phyloP scores from a whole-genome alignment of 1,140 invertebrate genomes.

The Archivesica marissinica region DNA sequence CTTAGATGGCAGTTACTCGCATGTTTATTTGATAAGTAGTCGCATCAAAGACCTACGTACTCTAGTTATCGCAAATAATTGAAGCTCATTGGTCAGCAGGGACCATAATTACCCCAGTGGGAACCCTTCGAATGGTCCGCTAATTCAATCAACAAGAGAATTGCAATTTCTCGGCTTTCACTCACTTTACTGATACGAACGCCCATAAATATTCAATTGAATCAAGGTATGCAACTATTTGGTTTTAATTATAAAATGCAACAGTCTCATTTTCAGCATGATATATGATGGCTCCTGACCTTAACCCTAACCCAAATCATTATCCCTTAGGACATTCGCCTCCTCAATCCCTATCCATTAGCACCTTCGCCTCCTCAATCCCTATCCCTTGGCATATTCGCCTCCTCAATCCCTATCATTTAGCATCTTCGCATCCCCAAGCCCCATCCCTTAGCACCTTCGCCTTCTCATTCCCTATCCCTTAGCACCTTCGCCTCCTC shows the following conservation, averaged over 20 bases:
- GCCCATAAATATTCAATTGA: neutral
- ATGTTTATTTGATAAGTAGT: conserved; percentile 46
- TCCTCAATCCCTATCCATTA: too few relatives aligned
- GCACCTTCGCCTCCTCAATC: too few relatives aligned
- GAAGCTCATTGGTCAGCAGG: conserved; percentile 2
- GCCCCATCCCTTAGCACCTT: too few relatives aligned
- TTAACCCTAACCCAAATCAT: neutral
- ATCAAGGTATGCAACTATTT: conserved; percentile 28
- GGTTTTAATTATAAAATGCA: conserved; percentile 22
- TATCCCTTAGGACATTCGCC: too few relatives aligned
- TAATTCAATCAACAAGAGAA: conserved; percentile 14
- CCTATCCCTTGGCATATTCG: too few relatives aligned
- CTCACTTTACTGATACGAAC: neutral
- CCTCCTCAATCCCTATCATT: too few relatives aligned
- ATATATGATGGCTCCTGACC: neutral
- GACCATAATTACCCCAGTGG: conserved; percentile 51
- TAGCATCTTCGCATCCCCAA: too few relatives aligned
- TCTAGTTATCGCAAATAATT: conserved; percentile 54
- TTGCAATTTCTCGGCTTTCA: conserved; percentile 29
- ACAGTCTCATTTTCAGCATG: neutral
- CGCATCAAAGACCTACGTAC: conserved; percentile 34
- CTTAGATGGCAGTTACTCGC: neutral
- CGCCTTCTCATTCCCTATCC: too few relatives aligned
- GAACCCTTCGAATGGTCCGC: neutral
- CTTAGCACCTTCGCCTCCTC: too few relatives aligned